A percentile compares a stretch with the other conserved stretches of the same genome.
These are phyloP conservation scores for Leguminivora glycinivorella DNA, from an alignment of 1,140 invertebrate genomes.

Conservation along the genomic window DNA sequence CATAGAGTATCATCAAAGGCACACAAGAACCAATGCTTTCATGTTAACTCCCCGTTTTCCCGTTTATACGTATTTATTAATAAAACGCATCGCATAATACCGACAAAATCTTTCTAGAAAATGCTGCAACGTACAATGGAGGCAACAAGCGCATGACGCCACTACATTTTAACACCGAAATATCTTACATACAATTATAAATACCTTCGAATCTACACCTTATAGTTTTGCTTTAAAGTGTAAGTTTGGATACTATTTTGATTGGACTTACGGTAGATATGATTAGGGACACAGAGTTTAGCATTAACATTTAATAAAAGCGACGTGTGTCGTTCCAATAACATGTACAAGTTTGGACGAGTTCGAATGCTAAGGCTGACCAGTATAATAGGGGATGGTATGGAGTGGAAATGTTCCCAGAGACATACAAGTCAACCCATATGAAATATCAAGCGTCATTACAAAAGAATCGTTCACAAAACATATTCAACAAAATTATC, in stretches of 20 bases:
- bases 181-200: background rate
- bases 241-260: background rate
- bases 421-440: too few relatives aligned
- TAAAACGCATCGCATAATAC: constrained; percentile 2
- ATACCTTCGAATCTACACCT: background rate
- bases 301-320: constrained; percentile 15
- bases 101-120: constrained; percentile 8
- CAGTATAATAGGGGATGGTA: too few relatives aligned
- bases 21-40: background rate
- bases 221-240: background rate
- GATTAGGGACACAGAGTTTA: background rate
- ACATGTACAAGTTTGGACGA: background rate
- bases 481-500: too few relatives aligned
- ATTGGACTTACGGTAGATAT: background rate
- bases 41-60: background rate
- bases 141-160: constrained; percentile 11
- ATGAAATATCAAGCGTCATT: too few relatives aligned
- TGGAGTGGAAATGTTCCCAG: too few relatives aligned
- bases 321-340: background rate
- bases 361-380: background rate
- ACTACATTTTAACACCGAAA: background rate
- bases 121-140: constrained; percentile 3
- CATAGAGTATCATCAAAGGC: too few relatives aligned
- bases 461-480: too few relatives aligned
- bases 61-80: constrained; percentile 9